Conservation (phyloP, 1,140 invertebrate species). For the Anastatus disparis region DNA sequence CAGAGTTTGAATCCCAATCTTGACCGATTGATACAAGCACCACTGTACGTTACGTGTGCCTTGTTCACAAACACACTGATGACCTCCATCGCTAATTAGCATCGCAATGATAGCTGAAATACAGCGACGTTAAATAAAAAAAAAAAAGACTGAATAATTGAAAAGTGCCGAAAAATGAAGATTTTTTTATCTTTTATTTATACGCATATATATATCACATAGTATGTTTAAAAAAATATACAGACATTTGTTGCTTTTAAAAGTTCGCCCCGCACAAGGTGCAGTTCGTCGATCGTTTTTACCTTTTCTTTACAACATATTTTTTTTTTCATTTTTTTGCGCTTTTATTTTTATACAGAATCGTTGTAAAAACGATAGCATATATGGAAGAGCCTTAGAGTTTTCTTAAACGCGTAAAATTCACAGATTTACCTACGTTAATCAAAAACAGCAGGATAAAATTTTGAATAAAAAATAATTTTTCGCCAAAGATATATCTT, state of each 20-base stretch:
- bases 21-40: no score
- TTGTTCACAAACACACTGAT: no score
- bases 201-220: conserved; percentile 41
- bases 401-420: conserved; percentile 30
- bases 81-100: no score
- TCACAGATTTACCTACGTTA: conserved; percentile 23
- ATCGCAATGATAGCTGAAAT: no score
- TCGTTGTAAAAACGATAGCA: conserved; percentile 36
- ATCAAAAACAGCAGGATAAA: conserved; percentile 35
- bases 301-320: conserved; percentile 4
- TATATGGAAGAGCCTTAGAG: conserved; percentile 17
- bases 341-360: conserved; percentile 23
- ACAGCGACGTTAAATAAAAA: no score
- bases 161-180: conserved; percentile 30
- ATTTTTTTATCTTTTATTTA: conserved; percentile 28
- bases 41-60: no score
- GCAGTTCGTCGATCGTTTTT: conserved; percentile 32
- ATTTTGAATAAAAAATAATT: conserved; percentile 40
- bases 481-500: conserved; percentile 21
- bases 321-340: conserved; percentile 13
- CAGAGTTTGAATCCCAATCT: no score
- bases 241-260: conserved; percentile 39
- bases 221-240: conserved; percentile 42
- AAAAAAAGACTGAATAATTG: conserved; percentile 35
- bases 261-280: conserved; percentile 33